Percentiles rank a stretch among this genome's conserved stretches.
Conservation (phyloP, 1,140 invertebrate genomes). For the Drosophila funebris region DNA sequence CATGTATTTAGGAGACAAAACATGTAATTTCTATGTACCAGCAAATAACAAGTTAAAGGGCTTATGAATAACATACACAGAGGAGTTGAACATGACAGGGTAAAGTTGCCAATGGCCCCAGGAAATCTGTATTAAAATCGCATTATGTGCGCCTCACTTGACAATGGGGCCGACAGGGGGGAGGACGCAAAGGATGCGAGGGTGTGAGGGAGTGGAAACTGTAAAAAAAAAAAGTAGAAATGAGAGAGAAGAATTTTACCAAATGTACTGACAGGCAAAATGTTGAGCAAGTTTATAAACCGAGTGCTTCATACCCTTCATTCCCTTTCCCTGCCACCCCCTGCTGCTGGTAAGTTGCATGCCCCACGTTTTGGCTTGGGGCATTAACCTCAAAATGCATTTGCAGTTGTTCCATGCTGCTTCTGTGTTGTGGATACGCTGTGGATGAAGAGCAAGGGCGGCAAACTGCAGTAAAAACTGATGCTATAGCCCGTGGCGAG, state of each 20-base stretch:
- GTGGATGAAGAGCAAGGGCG: background rate
- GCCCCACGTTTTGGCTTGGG: conserved; percentile 47
- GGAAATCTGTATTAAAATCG: conserved; percentile 80
- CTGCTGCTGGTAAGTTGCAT: conserved; percentile 11
- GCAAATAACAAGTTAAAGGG: conserved; percentile 68
- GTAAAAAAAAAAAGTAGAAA: conserved; percentile 36
- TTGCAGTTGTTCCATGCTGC: conserved; percentile 47
- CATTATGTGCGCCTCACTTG: conserved; percentile 76
- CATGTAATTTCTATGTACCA: conserved; percentile 27
- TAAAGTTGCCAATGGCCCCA: conserved; percentile 33
- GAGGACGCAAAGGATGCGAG: background rate
- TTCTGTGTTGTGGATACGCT: conserved; percentile 16
- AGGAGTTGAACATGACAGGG: conserved; percentile 49
- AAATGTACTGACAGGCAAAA: conserved; percentile 66
- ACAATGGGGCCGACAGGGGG: conserved; percentile 46
- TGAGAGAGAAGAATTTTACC: conserved; percentile 42
- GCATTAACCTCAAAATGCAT: conserved; percentile 77
- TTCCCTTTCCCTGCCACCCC: background rate
- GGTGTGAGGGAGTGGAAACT: conserved; percentile 17
- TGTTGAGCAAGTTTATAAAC: conserved; percentile 74
- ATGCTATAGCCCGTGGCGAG: background rate
- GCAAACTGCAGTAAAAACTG: conserved; percentile 34
- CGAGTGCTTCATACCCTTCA: background rate
- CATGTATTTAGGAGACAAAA: background rate
- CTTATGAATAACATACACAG: conserved; percentile 44